Evolutionary conservation across 2,888 invertebrate species (phyloP).

Genomic region (Eupeodes latifasciatus): DNA sequence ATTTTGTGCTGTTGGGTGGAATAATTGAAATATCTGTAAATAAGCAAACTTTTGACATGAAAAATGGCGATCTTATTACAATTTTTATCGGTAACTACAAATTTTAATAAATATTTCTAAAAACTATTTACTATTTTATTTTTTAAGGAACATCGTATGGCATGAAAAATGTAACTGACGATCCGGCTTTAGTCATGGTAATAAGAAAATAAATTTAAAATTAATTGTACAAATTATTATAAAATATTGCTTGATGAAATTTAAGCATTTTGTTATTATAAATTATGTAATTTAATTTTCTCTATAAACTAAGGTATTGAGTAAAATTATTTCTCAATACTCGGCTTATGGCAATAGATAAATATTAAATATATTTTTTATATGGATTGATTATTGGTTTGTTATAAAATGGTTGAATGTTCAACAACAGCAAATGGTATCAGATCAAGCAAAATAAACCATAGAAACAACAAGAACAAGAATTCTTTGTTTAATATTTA

Average conservation of each 20-base stretch:
- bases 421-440: too few relatives aligned
- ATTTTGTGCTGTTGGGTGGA: slow-evolving; percentile 56
- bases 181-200: slow-evolving; percentile 72
- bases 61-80: slow-evolving; percentile 63
- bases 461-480: too few relatives aligned
- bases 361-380: too few relatives aligned
- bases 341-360: too few relatives aligned
- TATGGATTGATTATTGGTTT: too few relatives aligned
- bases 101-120: background rate
- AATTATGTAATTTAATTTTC: background rate
- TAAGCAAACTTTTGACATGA: slow-evolving; percentile 36
- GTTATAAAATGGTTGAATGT: too few relatives aligned
- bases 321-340: too few relatives aligned
- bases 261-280: background rate
- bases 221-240: background rate
- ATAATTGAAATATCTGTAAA: slow-evolving; percentile 43
- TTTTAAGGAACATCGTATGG: slow-evolving; percentile 49
- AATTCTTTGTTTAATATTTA: too few relatives aligned
- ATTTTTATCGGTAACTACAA: slow-evolving; percentile 59
- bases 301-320: background rate
- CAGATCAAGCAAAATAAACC: too few relatives aligned
- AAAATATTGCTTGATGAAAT: background rate
- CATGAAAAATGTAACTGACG: slow-evolving; percentile 56
- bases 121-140: background rate
- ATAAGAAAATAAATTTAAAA: slow-evolving; percentile 48